Evolutionary conservation across 2,888 invertebrate species (phyloP).

Genomic region (Cantharis rufa): DNA sequence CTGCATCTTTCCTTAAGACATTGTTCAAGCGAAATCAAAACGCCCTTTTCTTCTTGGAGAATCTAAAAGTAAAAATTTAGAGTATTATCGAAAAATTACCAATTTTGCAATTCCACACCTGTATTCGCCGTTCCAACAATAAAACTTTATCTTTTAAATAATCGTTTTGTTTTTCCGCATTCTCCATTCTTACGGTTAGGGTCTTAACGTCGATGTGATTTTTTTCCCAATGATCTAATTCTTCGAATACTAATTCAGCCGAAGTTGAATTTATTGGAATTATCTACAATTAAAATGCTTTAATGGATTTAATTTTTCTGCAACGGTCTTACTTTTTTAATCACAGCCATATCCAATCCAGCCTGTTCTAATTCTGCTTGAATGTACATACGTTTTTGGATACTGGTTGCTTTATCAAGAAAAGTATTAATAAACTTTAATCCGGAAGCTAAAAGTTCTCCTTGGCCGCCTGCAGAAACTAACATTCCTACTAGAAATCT

Average conservation of each 20-base stretch:
- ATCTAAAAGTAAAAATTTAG: slow-evolving; percentile 56
- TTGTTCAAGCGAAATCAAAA: slow-evolving; percentile 72
- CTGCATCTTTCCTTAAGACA: slow-evolving; percentile 77
- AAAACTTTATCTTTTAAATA: slow-evolving; percentile 69
- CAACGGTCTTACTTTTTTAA: slow-evolving; percentile 60
- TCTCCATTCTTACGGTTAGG: slow-evolving; percentile 69
- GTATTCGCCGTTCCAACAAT: slow-evolving; percentile 71
- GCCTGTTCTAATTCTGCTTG: slow-evolving; percentile 85
- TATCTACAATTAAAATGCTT: slow-evolving; percentile 57
- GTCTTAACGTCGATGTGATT: slow-evolving; percentile 80
- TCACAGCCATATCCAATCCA: slow-evolving; percentile 69
- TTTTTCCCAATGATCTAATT: slow-evolving; percentile 77
- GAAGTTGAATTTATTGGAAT: slow-evolving; percentile 67
- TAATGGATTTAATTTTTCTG: not conserved
- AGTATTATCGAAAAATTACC: not conserved
- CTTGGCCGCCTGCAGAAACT: slow-evolving; percentile 71
- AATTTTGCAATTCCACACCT: slow-evolving; percentile 58
- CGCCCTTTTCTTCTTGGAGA: slow-evolving; percentile 77
- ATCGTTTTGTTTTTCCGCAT: slow-evolving; percentile 70
- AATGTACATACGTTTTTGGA: slow-evolving; percentile 79
- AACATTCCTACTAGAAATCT: slow-evolving; percentile 88
- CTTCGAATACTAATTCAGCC: slow-evolving; percentile 66
- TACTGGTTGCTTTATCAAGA: slow-evolving; percentile 73
- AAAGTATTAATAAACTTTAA: slow-evolving; percentile 84
- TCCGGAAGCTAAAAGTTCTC: slow-evolving; percentile 78